Evolutionary conservation across 2,113 vertebrate species (phyloP).

Genomic region (Rhynchopsitta pachyrhyncha): DNA sequence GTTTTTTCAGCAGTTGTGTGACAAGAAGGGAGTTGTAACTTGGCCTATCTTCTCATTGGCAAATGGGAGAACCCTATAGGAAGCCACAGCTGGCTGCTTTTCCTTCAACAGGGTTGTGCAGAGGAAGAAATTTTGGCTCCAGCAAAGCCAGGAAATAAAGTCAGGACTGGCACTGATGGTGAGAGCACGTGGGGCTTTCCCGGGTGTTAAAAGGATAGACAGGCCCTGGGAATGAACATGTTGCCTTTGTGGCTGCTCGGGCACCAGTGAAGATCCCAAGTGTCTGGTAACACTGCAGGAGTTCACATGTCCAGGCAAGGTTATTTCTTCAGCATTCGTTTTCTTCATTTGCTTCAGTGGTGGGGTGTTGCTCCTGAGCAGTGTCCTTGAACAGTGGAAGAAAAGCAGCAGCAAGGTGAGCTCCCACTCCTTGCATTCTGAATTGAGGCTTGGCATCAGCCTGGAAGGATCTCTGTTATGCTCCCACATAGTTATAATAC

Average conservation of each 20-base stretch:
- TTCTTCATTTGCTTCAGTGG: background rate
- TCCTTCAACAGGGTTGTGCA: background rate
- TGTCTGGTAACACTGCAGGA: background rate
- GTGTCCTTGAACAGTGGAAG: background rate
- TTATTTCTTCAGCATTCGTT: background rate
- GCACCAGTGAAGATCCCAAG: background rate
- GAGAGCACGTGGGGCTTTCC: background rate
- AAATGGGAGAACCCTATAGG: background rate
- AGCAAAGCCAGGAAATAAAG: background rate
- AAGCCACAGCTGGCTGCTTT: background rate
- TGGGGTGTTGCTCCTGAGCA: background rate
- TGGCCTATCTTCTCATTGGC: background rate
- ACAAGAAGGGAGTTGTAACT: background rate
- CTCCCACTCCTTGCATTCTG: background rate
- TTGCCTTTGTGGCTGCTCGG: background rate
- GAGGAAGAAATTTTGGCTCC: background rate
- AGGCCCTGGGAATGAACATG: background rate
- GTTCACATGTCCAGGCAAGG: background rate
- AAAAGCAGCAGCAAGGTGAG: background rate
- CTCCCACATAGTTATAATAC: background rate
- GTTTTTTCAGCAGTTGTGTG: background rate
- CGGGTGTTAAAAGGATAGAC: background rate
- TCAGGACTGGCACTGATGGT: background rate
- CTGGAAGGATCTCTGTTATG: background rate
- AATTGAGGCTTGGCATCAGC: background rate